Base-by-base conservation (phyloP, 2,113 vertebrate species). In the Lasiurus cinereus region DNA sequence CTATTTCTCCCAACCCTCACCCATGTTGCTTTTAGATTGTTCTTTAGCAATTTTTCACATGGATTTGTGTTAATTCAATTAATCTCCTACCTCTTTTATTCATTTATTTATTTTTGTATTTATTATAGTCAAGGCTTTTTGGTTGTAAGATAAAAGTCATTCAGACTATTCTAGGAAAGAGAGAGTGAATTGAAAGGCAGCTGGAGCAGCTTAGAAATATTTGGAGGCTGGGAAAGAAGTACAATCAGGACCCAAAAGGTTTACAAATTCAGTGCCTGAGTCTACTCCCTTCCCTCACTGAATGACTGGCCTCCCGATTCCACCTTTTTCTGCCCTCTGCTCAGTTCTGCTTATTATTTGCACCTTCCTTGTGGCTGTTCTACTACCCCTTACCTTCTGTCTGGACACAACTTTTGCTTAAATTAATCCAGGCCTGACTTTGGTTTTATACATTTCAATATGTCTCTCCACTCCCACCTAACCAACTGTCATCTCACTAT, bases 61-160 rank as follows among this genome's bases (percentile, higher is more conserved):
- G 8, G 46, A 56, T 82, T 87, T 77, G 59, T 77, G 43, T 74
- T 62, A 74, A 64, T 91, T 2, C 10, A 88, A 67, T 50, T 27
- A 39, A n/a, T 90, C 16, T 52, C 5, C 31, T 62, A 5, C 36
- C 36, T 83, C 19, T 6, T 24, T 54, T 33, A 43, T 64, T 39
- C 29, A 43, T 33, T 46, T 31, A 46, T 43, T 82, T 33, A 15
- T 36, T 56, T 56, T 59, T 39, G 24, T 39, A 33, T 70, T 88
- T 73, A 46, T 92, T 76, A 48, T n/a, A 1, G 77, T 93, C 70
- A 85, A 88, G 62, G 6, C n/a, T 90, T 93, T 96, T 88, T 86
- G 43, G 54, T 54, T 72, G 64, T 43, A 90, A 91, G 48, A 43
- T 52, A 69, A 43, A 85, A 69, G 27, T 3, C 50, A 67, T 52